phyloP scores from a whole-genome alignment of 2,888 invertebrate genomes.

The Plutella xylostella region DNA sequence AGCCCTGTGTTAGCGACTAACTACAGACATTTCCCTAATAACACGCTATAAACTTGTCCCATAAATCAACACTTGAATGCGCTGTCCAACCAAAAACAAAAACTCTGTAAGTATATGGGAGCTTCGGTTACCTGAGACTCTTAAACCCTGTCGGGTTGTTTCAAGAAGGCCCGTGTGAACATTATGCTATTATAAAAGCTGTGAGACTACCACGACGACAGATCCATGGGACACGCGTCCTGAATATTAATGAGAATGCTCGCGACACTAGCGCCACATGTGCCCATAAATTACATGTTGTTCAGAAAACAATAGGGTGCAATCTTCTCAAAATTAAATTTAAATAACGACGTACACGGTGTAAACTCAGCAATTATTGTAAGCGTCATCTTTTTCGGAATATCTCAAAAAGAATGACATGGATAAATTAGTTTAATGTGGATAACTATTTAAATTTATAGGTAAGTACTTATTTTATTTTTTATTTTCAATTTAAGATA shows the following conservation, averaged over 20 bases:
- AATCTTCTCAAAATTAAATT: neutral
- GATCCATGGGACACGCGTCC: conserved; percentile 29
- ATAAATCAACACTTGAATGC: conserved; percentile 15
- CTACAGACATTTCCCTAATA: conserved; percentile 18
- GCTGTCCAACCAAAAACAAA: conserved; percentile 10
- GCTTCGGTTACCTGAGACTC: too few relatives aligned
- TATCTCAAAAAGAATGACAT: too few relatives aligned
- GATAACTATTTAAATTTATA: too few relatives aligned
- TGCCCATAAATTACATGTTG: conserved; percentile 19
- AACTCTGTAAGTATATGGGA: too few relatives aligned
- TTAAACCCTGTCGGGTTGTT: conserved; percentile 11
- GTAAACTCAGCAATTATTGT: too few relatives aligned
- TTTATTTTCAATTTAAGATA: conserved; percentile 10
- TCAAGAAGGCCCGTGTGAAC: conserved; percentile 7
- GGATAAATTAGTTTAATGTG: too few relatives aligned
- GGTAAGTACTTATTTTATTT: neutral
- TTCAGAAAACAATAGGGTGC: conserved; percentile 3
- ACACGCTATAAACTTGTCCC: conserved; percentile 11
- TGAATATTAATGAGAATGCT: conserved; percentile 27
- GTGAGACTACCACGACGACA: conserved; percentile 13
- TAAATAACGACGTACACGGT: neutral
- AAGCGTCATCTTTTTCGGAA: too few relatives aligned
- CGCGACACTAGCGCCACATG: conserved; percentile 34
- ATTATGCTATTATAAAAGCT: conserved; percentile 5
- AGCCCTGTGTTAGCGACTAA: conserved; percentile 13